phyloP scores from a whole-genome alignment of 30 jellyfish, hydroid and myxozoan species.

The Calvadosia cruxmelitensis region DNA sequence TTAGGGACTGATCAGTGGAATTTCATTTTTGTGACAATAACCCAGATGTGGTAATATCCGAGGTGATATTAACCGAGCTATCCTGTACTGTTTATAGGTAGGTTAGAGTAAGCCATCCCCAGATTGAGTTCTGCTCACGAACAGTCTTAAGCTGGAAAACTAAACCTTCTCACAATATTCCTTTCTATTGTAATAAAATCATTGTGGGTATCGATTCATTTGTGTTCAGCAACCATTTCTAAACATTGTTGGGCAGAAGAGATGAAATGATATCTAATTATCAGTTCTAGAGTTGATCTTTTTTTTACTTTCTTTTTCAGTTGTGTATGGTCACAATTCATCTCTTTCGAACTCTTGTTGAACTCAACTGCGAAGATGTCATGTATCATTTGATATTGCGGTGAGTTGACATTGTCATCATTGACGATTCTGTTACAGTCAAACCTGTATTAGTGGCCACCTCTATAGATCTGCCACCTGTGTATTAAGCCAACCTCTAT shows the following conservation, averaged over 20 bases:
- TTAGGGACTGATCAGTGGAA: no score
- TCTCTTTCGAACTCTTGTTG: conserved; percentile 64
- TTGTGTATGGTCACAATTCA: conserved; percentile 86
- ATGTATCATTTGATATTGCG: conserved; percentile 51
- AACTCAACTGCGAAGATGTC: conserved; percentile 80
- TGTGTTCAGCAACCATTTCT: not conserved
- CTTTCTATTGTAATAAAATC: not conserved
- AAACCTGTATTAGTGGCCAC: no score
- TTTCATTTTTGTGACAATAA: conserved; percentile 1
- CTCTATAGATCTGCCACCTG: no score
- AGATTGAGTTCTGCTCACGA: not conserved
- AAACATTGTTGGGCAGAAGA: not conserved
- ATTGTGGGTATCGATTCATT: not conserved
- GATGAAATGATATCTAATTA: not conserved
- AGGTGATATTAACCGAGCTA: no score
- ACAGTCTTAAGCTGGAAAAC: not conserved
- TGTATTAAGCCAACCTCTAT: no score
- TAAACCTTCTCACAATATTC: not conserved
- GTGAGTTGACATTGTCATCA: conserved; percentile 7
- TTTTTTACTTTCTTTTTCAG: conserved; percentile 16
- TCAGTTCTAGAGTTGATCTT: not conserved
- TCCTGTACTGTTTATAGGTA: no score
- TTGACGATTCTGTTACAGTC: not conserved
- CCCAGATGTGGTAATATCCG: no score
- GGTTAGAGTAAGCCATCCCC: not conserved